Evolutionary conservation across 2,888 invertebrate genomes (phyloP), one percentile per base, ranked within the genome.

Genomic region (Cremastobaeus sp.): DNA sequence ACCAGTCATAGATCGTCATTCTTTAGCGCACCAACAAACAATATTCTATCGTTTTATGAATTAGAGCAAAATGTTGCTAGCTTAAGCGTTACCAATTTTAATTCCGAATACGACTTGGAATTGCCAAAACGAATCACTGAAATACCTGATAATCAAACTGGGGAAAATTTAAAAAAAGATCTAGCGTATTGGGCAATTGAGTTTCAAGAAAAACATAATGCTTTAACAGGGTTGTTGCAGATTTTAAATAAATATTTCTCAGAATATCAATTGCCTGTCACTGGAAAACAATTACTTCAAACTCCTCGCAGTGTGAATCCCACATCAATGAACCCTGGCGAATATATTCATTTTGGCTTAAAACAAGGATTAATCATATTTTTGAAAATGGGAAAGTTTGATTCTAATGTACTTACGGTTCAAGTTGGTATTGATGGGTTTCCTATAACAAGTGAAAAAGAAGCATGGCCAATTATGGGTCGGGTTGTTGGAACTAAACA

Each of bases 401-500:
- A n/a, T n/a, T n/a, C n/a, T 3, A n/a, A 5, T n/a, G 11, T n/a
- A n/a, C 5, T 32, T n/a, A 6, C 3, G 4, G 11, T 32, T n/a
- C 34, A 32, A 32, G 11, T 32, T 32, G 34, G 34, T n/a, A 47
- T 47, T 47, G 47, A 47, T 17, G 47, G 47, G 0, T 47, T 47
- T 18, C 32, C 47, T 1, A 30, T 30, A 3, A 47, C 47, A 8
- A 17, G 17, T 3, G 47, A 47, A 17, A 32, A 15, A 17, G 47
- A 47, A 47, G 30, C 17, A n/a, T 47, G 47, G 47, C 30, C 32
- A 30, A 47, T 47, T 8, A 47, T 47, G 47, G 32, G 47, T 3
- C 15, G 32, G 4, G 32, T 47, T 17, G 18, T 30, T 4, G 12
- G n/a, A 6, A 21, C 11, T 32, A 9, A 17, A 30, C 0, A 11